Evolutionary conservation across 1,140 invertebrate species (phyloP).

Genomic region (Penaeus vannamei): DNA sequence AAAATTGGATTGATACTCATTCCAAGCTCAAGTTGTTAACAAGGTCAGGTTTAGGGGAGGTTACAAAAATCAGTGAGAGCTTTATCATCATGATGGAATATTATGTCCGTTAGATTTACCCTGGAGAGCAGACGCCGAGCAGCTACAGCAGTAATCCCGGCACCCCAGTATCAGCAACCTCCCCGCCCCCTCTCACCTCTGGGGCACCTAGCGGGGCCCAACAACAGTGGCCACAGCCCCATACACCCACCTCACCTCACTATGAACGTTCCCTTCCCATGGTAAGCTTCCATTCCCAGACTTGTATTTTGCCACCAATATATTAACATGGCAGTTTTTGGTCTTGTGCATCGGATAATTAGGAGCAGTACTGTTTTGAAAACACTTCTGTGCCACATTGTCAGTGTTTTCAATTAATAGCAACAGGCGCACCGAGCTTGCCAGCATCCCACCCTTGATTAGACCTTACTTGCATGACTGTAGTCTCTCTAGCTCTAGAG

Average conservation of each 20-base stretch:
- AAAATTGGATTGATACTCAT: too few relatives aligned
- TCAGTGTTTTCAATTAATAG: conserved; percentile 40
- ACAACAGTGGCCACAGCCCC: conserved; percentile 69
- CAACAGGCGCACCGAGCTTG: conserved; percentile 48
- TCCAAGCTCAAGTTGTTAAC: too few relatives aligned
- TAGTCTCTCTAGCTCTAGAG: conserved; percentile 47
- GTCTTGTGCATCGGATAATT: conserved; percentile 52
- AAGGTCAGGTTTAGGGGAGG: too few relatives aligned
- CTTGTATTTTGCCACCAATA: conserved; percentile 70
- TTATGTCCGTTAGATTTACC: conserved; percentile 82
- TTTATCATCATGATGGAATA: conserved; percentile 49
- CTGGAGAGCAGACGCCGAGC: conserved; percentile 89
- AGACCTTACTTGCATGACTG: conserved; percentile 50
- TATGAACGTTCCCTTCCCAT: conserved; percentile 68
- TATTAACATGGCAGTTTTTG: conserved; percentile 71
- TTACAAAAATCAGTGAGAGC: too few relatives aligned
- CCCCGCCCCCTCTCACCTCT: conserved; percentile 83
- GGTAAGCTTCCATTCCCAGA: conserved; percentile 69
- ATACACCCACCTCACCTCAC: conserved; percentile 73
- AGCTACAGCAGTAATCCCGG: conserved; percentile 92
- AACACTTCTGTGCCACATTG: conserved; percentile 26
- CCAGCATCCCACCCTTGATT: conserved; percentile 46
- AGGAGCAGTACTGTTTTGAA: conserved; percentile 10
- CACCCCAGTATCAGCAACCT: conserved; percentile 78
- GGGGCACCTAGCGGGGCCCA: conserved; percentile 70